phyloP scores from a whole-genome alignment of 2,797 vertebrate species.

The Euthynnus affinis region DNA sequence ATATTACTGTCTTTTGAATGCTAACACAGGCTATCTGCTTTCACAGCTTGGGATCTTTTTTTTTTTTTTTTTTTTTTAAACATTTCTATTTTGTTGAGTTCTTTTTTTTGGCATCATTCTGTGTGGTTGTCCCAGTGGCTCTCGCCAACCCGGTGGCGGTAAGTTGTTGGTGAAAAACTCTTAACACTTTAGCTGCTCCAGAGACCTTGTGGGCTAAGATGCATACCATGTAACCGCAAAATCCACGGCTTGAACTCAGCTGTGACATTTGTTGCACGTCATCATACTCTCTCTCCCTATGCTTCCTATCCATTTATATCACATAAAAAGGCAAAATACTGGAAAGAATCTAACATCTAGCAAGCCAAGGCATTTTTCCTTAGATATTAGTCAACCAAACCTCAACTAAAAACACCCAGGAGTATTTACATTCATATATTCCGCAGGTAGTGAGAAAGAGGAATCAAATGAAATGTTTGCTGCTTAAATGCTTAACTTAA shows the following conservation, averaged over 20 bases:
- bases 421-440: conserved; percentile 7
- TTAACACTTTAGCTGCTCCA: background rate
- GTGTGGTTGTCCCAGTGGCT: background rate
- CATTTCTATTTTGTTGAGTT: background rate
- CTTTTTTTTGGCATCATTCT: background rate
- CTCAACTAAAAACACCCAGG: background rate
- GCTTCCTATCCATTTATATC: background rate
- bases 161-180: background rate
- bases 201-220: background rate
- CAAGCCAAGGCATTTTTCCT: background rate
- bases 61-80: no score
- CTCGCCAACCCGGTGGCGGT: background rate
- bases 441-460: background rate
- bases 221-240: background rate
- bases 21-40: background rate
- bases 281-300: background rate
- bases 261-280: background rate
- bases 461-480: background rate
- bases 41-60: background rate
- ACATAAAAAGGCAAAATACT: background rate
- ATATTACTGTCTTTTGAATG: background rate
- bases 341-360: background rate
- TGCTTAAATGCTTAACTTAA: no score
- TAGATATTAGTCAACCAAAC: background rate
- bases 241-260: background rate